phyloP scores from a whole-genome alignment of 2,113 vertebrate genomes.

The Baryphthengus martii region DNA sequence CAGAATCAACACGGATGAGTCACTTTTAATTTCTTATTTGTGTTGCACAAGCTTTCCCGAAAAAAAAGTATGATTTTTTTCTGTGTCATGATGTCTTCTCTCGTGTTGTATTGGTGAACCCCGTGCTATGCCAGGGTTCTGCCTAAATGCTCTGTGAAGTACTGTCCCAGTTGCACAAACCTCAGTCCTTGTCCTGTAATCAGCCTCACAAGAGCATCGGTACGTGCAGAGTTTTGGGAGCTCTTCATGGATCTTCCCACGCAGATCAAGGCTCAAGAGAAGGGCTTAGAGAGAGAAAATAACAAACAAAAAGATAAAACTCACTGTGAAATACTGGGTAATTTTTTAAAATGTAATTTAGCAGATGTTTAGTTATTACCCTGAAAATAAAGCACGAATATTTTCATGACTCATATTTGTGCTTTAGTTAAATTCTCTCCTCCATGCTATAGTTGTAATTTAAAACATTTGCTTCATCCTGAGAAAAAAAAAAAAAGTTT shows the following conservation, averaged over 20 bases:
- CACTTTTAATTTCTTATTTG: neutral
- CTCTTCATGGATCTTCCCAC: neutral
- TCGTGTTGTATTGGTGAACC: neutral
- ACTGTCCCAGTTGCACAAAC: neutral
- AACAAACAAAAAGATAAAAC: conserved; percentile 24
- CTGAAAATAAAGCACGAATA: conserved; percentile 26
- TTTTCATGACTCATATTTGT: conserved; percentile 43
- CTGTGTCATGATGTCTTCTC: neutral
- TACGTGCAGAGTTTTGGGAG: neutral
- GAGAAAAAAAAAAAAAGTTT: neutral
- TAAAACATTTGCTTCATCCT: conserved; percentile 30
- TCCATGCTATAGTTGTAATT: conserved; percentile 14
- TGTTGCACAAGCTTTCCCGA: neutral
- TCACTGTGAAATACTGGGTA: neutral
- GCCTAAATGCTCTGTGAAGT: accelerated
- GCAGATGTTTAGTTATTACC: conserved; percentile 50
- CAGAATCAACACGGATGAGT: neutral
- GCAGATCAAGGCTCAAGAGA: neutral
- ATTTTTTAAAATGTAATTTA: conserved; percentile 37
- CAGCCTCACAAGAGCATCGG: neutral
- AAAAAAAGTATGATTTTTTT: neutral
- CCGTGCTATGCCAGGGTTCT: neutral
- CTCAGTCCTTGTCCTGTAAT: neutral
- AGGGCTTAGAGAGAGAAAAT: neutral
- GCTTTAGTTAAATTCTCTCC: conserved; percentile 25